Percentiles rank a stretch among this genome's conserved stretches.
These are phyloP conservation scores for Danio albolineatus DNA, from an alignment of 2,797 vertebrate species.

Conservation along the genomic window DNA sequence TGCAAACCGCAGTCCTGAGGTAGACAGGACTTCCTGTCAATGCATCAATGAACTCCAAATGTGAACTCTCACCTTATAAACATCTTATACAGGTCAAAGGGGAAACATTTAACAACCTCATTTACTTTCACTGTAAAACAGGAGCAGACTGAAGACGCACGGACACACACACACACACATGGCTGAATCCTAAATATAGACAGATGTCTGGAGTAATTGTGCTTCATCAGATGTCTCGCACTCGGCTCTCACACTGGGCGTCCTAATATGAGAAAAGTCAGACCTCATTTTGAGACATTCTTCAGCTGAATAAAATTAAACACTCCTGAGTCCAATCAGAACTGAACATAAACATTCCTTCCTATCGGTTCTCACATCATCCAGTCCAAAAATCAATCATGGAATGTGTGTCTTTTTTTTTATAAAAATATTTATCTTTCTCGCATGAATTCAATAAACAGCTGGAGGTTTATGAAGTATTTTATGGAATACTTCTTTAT, in stretches of 20 bases:
- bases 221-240: conserved; percentile 70
- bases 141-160: conserved; percentile 64
- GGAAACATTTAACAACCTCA: conserved; percentile 69
- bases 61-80: conserved; percentile 63
- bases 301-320: conserved; percentile 25
- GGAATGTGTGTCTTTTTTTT: not conserved
- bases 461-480: not conserved
- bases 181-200: conserved; percentile 62
- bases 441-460: not conserved
- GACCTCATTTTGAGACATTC: conserved; percentile 23
- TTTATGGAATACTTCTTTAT: not conserved
- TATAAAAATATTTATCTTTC: not conserved
- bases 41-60: conserved; percentile 53
- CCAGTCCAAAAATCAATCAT: not conserved
- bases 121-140: conserved; percentile 63
- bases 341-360: conserved; percentile 22
- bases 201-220: conserved; percentile 75
- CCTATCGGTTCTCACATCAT: not conserved
- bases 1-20: not conserved
- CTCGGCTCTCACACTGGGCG: not conserved
- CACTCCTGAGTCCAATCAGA: conserved; percentile 19
- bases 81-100: conserved; percentile 67
- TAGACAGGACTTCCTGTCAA: conserved; percentile 52
- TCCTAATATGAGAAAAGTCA: conserved; percentile 42
- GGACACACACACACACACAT: conserved; percentile 27